These are phyloP conservation scores for Cyclopterus lumpus DNA, from an alignment of 2,797 vertebrate species.

Conservation along the genomic window DNA sequence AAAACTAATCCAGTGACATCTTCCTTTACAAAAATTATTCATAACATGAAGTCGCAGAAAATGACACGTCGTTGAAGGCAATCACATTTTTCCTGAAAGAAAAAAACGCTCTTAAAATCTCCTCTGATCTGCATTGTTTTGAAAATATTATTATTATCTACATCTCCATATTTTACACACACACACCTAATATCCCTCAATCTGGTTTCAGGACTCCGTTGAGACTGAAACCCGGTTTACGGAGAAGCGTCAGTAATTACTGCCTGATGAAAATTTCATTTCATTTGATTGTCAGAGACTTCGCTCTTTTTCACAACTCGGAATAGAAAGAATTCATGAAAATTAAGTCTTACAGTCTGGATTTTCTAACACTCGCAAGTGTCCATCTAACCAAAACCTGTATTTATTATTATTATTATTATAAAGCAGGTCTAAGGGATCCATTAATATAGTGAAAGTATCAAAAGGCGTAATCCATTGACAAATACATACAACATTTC, in stretches of 20 bases:
- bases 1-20: constrained; percentile 25
- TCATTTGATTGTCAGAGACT: constrained; percentile 73
- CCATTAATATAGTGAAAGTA: too few species aligned
- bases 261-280: constrained; percentile 63
- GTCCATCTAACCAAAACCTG: too few species aligned
- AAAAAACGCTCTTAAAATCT: constrained; percentile 7
- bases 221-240: constrained; percentile 68
- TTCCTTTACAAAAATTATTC: constrained; percentile 36
- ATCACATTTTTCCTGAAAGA: constrained; percentile 7
- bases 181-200: constrained; percentile 59
- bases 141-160: constrained; percentile 10
- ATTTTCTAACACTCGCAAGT: too few species aligned
- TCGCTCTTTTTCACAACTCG: constrained; percentile 54
- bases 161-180: constrained; percentile 1
- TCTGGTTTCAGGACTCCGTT: constrained; percentile 65
- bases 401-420: too few species aligned
- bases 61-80: not conserved
- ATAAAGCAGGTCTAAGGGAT: too few species aligned
- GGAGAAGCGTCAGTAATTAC: constrained; percentile 75
- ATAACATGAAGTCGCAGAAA: constrained; percentile 37
- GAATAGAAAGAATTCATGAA: constrained; percentile 48
- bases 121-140: constrained; percentile 26
- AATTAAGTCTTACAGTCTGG: constrained; percentile 56
- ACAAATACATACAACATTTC: not conserved
- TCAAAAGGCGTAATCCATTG: too few species aligned